phyloP scores from a whole-genome alignment of 2,888 invertebrate genomes.

The Micropterix aruncella region DNA sequence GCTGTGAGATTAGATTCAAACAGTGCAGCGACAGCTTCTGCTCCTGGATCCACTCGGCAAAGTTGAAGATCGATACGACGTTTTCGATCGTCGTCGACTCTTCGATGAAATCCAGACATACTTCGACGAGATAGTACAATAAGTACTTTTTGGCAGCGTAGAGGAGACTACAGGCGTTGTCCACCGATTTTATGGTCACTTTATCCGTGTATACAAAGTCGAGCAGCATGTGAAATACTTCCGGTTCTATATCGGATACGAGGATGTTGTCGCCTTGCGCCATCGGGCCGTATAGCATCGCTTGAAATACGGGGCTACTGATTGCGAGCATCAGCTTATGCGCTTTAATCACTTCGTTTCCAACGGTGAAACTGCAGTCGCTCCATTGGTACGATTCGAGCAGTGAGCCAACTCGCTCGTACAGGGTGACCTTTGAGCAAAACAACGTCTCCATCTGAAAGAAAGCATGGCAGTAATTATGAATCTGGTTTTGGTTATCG shows the following conservation, averaged over 20 bases:
- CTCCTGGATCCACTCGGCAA: slow-evolving; percentile 43
- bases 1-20: slow-evolving; percentile 38
- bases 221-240: slow-evolving; percentile 43
- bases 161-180: slow-evolving; percentile 44
- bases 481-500: too few species aligned
- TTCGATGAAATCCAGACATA: slow-evolving; percentile 38
- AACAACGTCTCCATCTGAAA: not conserved
- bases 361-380: slow-evolving; percentile 43
- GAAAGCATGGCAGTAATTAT: too few species aligned
- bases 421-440: slow-evolving; percentile 17
- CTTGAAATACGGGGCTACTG: slow-evolving; percentile 53
- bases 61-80: slow-evolving; percentile 43
- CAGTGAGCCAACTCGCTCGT: slow-evolving; percentile 32
- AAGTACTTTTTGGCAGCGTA: slow-evolving; percentile 55
- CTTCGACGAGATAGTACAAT: slow-evolving; percentile 33
- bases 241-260: slow-evolving; percentile 43
- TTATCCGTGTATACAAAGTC: slow-evolving; percentile 48
- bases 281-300: slow-evolving; percentile 50
- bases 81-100: slow-evolving; percentile 40
- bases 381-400: slow-evolving; percentile 37
- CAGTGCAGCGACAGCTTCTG: slow-evolving; percentile 35
- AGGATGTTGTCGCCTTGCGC: slow-evolving; percentile 32
- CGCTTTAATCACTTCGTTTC: slow-evolving; percentile 35
- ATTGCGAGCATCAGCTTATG: slow-evolving; percentile 49
- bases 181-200: slow-evolving; percentile 36